Evolutionary conservation across 1,140 invertebrate species (phyloP).

Genomic region (Philopotamus ludificatus): DNA sequence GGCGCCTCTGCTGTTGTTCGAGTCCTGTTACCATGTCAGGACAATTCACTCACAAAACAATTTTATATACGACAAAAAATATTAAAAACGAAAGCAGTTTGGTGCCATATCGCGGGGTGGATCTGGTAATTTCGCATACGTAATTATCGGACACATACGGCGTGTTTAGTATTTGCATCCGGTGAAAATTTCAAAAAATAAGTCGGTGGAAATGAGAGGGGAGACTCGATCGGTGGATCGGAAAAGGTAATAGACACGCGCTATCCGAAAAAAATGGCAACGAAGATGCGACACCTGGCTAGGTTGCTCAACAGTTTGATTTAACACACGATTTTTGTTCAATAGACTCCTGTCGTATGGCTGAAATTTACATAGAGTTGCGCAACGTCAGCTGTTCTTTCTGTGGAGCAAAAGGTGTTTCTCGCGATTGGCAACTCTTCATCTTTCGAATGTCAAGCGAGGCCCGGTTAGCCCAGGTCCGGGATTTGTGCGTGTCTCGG

Average conservation of each 20-base stretch:
- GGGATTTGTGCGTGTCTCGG: background rate
- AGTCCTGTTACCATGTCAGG: conserved; percentile 6
- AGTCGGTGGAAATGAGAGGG: background rate
- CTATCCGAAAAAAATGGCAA: too few species aligned
- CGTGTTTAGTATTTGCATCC: background rate
- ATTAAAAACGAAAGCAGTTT: background rate
- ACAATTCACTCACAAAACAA: background rate
- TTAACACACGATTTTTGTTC: too few species aligned
- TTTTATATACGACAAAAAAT: background rate
- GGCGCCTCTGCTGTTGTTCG: background rate
- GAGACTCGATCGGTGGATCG: too few species aligned
- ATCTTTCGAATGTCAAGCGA: too few species aligned
- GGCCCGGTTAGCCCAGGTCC: background rate
- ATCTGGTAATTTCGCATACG: background rate
- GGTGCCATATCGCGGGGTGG: background rate
- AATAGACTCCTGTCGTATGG: too few species aligned
- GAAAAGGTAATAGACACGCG: too few species aligned
- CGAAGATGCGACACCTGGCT: too few species aligned
- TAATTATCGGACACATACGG: background rate
- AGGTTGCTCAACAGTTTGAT: too few species aligned
- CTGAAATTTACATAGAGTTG: too few species aligned
- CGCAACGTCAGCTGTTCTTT: too few species aligned
- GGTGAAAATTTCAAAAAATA: background rate
- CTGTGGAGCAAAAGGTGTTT: too few species aligned
- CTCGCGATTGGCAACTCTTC: too few species aligned